Base-by-base conservation (phyloP, 2,888 invertebrate species). In the Ennomos quercinarius region DNA sequence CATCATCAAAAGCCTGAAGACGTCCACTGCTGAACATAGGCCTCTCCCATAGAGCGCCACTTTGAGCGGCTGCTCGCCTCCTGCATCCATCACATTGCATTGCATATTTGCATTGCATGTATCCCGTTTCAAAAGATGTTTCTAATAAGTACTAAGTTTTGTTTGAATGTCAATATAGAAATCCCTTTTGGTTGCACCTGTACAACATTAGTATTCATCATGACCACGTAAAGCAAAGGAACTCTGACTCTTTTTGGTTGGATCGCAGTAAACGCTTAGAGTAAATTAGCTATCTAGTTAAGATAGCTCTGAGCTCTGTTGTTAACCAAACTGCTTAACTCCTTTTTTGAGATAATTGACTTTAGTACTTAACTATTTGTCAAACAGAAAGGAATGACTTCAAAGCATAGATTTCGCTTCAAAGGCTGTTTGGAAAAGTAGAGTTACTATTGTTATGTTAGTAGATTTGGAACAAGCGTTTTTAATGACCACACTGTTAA, bases 271-370 rank as follows among this genome's bases (percentile, higher is more conserved):
- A 39, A 27, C 27, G 57, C 52, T 58, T 38, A 43, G 36, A 53
- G 58, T 47, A 40, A 58, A 43, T 52, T 53, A 53, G 48, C 53
- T 53, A 58, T 53, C 49, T 39, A 3, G 12, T 36, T n/a, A 44
- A 58, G 17, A 2, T 17, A 17, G 53, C 27, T 17, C 17, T 58
- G 44, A 47, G 49, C 40, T 58, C 49, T 43, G 49, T 42, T 52
- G 40, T 59, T 54, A 45, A 39, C 8, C 48, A 41, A 59, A 53
- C 49, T 45, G 53, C 17, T n/a, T n/a, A 27, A 37, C 49, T 40
- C 52, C 35, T 46, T 39, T 58, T 48, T 8, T 36, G 37, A 11
- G 27, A 43, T 27, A 27, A 27, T 34, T 17, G 11, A 34, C 2
- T 35, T 27, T 48, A 38, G 40, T 44, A 44, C 10, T 34, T 34